phyloP scores from a whole-genome alignment of 1,140 invertebrate genomes.

The Diachasmimorpha longicaudata region DNA sequence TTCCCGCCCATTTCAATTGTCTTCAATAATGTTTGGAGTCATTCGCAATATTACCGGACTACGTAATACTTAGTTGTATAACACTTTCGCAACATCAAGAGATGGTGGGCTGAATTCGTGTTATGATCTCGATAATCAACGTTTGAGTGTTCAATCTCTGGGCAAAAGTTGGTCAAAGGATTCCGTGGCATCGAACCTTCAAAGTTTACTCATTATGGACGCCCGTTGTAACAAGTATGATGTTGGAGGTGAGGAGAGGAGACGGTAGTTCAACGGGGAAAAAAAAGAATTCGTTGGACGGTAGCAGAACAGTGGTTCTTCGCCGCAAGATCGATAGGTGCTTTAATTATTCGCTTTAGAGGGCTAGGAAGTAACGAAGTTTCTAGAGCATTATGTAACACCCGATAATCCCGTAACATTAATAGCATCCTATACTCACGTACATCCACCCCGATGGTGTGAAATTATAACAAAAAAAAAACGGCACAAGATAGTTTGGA shows the following conservation, averaged over 20 bases:
- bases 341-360: constrained; percentile 29
- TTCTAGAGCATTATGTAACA: constrained; percentile 21
- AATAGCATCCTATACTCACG: not conserved
- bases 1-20: no score
- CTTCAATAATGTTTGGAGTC: no score
- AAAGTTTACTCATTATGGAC: constrained; percentile 30
- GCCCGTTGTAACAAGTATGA: constrained; percentile 14
- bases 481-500: not conserved
- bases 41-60: no score
- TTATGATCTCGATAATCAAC: constrained; percentile 18
- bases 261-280: not conserved
- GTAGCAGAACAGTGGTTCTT: not conserved
- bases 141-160: constrained; percentile 16
- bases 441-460: not conserved
- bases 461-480: not conserved
- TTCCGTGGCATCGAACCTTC: constrained; percentile 18
- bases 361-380: constrained; percentile 13
- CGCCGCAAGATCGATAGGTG: constrained; percentile 11
- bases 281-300: not conserved
- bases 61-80: no score
- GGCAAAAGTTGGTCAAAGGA: constrained; percentile 24
- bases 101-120: not conserved
- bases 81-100: no score
- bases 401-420: constrained; percentile 21
- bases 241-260: not conserved